A percentile compares a stretch with the other conserved stretches of the same genome.
Evolutionary conservation across 2,113 vertebrate genomes (phyloP).

Genomic region (Bombycilla garrulus): DNA sequence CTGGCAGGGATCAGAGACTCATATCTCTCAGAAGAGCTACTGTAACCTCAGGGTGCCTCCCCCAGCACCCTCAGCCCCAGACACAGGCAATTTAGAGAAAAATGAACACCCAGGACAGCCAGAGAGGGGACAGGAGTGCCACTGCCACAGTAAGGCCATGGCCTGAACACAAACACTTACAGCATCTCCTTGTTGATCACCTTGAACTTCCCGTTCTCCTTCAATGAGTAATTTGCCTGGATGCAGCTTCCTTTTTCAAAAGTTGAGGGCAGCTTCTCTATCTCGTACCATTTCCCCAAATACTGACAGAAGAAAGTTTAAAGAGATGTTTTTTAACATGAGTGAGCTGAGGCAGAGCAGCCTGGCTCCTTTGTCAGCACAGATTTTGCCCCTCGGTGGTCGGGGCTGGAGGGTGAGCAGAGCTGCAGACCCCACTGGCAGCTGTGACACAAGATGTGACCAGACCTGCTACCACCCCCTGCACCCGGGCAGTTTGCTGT

Average conservation of each 20-base stretch:
- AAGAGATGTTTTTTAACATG: neutral
- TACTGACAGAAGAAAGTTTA: conserved; percentile 72
- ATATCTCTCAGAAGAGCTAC: neutral
- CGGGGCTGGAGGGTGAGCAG: accelerated
- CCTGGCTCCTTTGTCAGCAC: accelerated
- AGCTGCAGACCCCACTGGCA: neutral
- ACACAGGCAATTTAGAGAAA: neutral
- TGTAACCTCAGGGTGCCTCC: neutral
- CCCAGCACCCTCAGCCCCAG: neutral
- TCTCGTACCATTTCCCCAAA: conserved; percentile 84
- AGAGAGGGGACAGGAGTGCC: neutral
- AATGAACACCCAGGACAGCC: neutral
- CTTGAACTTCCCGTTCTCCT: conserved; percentile 77
- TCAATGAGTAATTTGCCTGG: conserved; percentile 77
- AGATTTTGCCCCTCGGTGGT: accelerated
- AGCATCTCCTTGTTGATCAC: conserved; percentile 78
- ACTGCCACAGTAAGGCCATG: neutral
- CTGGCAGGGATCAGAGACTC: neutral
- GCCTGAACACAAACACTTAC: conserved; percentile 36
- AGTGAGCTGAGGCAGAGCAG: neutral
- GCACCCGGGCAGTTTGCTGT: neutral
- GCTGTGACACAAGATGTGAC: neutral
- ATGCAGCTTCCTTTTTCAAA: conserved; percentile 81
- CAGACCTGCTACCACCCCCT: neutral
- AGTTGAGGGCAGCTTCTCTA: conserved; percentile 77